Conservation (phyloP, 2,888 invertebrate genomes). For the Ypsolopha scabrella region DNA sequence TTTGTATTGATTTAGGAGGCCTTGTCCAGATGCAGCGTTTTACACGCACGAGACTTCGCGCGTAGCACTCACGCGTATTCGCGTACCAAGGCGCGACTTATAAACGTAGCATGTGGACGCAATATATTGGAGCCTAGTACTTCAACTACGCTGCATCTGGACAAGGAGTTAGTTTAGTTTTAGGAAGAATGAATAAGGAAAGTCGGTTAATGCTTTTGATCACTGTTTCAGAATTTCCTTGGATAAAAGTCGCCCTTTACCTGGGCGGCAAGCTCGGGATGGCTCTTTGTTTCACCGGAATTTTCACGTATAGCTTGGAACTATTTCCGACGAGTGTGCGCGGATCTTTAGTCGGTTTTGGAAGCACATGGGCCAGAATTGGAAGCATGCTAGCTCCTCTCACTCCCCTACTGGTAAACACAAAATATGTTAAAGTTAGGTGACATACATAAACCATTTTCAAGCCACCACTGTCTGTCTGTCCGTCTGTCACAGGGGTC, state of each 20-base stretch:
- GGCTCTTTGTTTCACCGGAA: conserved; percentile 45
- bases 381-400: conserved; percentile 50
- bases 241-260: conserved; percentile 41
- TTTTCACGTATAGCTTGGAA: conserved; percentile 47
- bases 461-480: no score
- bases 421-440: not conserved
- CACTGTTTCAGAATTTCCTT: conserved; percentile 32
- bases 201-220: not conserved
- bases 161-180: no score
- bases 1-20: conserved; percentile 19
- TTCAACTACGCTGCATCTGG: no score
- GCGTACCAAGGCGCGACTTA: no score
- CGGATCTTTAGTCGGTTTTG: conserved; percentile 42
- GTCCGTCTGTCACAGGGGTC: no score
- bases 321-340: conserved; percentile 49
- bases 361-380: conserved; percentile 42
- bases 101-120: no score
- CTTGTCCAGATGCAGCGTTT: no score
- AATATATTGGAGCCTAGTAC: no score
- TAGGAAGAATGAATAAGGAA: not conserved
- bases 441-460: not conserved
- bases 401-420: conserved; percentile 40
- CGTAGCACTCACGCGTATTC: no score
- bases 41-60: no score
- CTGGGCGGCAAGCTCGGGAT: conserved; percentile 40